Evolutionary conservation across 2,113 vertebrate species (phyloP).

Genomic region (Burhinus oedicnemus): DNA sequence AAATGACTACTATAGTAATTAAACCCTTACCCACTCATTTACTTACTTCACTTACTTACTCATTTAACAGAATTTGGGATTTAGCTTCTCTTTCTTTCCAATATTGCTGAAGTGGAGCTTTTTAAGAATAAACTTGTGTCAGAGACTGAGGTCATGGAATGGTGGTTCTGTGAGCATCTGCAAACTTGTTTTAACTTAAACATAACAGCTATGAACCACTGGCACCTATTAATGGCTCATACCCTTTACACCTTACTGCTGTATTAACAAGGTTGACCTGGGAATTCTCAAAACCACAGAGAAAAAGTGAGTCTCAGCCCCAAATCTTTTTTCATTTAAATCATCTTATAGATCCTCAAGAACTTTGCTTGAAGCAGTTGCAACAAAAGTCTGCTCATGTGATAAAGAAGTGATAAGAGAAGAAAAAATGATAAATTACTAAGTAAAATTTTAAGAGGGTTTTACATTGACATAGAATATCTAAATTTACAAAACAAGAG

Average conservation of each 20-base stretch:
- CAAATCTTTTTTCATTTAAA: neutral
- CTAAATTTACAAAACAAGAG: neutral
- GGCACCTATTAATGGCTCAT: neutral
- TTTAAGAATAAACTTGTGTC: neutral
- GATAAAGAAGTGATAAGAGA: neutral
- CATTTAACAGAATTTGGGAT: neutral
- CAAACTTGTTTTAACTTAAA: neutral
- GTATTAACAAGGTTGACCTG: neutral
- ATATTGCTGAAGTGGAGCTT: neutral
- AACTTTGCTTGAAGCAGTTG: neutral
- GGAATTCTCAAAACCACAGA: neutral
- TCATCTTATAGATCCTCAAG: neutral
- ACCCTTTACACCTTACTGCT: neutral
- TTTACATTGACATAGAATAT: neutral
- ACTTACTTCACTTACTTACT: neutral
- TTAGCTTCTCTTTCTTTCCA: neutral
- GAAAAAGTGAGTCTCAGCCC: neutral
- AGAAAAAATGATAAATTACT: neutral
- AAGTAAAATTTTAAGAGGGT: neutral
- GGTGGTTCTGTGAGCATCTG: neutral
- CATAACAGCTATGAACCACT: neutral
- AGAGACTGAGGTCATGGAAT: neutral
- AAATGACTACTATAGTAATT: neutral
- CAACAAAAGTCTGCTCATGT: neutral
- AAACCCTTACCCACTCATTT: neutral